These are phyloP conservation scores for Fragum fragum DNA, from an alignment of 2,888 invertebrate genomes.

Conservation along the genomic window DNA sequence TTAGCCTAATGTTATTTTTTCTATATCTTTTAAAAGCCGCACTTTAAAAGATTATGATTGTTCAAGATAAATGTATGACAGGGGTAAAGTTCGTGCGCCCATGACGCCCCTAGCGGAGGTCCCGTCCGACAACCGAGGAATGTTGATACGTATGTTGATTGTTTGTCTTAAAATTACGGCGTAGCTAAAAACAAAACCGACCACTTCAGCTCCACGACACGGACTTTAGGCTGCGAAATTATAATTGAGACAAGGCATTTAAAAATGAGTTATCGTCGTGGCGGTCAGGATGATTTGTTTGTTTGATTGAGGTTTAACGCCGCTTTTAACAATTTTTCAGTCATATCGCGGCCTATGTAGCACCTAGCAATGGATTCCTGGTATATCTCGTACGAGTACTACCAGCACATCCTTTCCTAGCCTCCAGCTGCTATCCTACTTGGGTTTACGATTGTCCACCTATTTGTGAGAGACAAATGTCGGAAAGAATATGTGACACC, in stretches of 20 bases:
- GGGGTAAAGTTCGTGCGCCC: constrained; percentile 24
- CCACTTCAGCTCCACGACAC: constrained; percentile 9
- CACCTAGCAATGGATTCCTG: too few species aligned
- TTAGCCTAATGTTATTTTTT: not conserved
- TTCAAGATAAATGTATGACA: constrained; percentile 15
- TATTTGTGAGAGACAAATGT: too few species aligned
- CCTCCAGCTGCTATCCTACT: too few species aligned
- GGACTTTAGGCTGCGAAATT: constrained; percentile 21
- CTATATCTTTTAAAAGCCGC: not conserved
- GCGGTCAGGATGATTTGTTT: too few species aligned
- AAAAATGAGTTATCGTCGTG: too few species aligned
- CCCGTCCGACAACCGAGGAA: not conserved
- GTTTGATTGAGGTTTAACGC: too few species aligned
- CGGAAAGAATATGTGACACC: too few species aligned
- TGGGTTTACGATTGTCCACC: too few species aligned
- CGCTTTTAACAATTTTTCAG: too few species aligned
- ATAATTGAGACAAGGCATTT: not conserved
- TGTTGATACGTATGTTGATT: constrained; percentile 26
- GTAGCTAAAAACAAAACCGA: constrained; percentile 20
- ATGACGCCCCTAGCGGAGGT: constrained; percentile 25
- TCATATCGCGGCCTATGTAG: too few species aligned
- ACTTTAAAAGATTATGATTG: constrained; percentile 12
- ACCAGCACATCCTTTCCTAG: too few species aligned
- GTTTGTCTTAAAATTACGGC: constrained; percentile 20
- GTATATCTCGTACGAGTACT: too few species aligned